Evolutionary conservation across 2,888 invertebrate species (phyloP).

Genomic region (Syrista parreyssii): DNA sequence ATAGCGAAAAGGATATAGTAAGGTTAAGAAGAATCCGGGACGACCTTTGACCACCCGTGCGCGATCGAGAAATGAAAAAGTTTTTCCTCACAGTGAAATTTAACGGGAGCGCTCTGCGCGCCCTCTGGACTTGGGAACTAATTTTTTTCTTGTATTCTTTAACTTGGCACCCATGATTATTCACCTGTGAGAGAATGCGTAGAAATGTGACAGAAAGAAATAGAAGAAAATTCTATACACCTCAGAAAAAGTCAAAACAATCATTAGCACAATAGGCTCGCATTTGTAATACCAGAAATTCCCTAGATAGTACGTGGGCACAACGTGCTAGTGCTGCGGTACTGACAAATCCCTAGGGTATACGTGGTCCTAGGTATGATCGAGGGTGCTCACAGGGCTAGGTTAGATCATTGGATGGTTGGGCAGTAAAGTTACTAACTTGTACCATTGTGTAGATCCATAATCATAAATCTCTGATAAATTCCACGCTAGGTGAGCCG

Average conservation of each 20-base stretch:
- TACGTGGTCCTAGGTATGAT: not conserved
- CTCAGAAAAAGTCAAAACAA: too few species aligned
- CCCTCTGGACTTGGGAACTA: not conserved
- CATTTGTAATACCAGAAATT: not conserved
- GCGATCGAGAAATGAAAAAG: not conserved
- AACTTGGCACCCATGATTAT: not conserved
- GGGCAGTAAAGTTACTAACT: not conserved
- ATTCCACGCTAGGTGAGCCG: slow-evolving; percentile 4
- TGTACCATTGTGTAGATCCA: not conserved
- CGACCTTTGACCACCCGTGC: not conserved
- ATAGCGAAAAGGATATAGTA: not conserved
- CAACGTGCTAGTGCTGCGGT: not conserved
- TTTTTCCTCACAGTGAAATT: not conserved
- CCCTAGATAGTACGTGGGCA: not conserved
- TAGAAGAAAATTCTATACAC: too few species aligned
- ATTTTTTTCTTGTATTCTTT: not conserved
- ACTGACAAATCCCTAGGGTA: not conserved
- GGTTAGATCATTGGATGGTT: not conserved
- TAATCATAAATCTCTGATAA: not conserved
- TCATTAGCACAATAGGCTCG: too few species aligned
- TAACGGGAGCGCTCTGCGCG: not conserved
- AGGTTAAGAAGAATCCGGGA: not conserved
- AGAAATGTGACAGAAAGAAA: not conserved
- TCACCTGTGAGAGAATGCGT: not conserved
- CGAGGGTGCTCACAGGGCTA: not conserved